phyloP scores from a whole-genome alignment of 2,113 vertebrate genomes.

The Xiphorhynchus elegans region DNA sequence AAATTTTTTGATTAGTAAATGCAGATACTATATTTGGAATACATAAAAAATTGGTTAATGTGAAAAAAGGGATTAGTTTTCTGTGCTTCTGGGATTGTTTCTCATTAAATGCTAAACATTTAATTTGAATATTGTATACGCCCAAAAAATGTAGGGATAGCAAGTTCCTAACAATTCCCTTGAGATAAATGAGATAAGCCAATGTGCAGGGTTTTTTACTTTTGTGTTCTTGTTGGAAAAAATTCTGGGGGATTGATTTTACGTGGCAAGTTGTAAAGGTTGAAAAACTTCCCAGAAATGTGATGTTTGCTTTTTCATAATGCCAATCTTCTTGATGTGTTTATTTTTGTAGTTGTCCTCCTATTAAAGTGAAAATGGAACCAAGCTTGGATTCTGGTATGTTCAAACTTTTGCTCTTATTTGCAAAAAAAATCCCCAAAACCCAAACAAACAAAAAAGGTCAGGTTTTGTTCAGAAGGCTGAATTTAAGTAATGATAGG shows the following conservation, averaged over 20 bases:
- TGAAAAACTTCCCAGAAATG: neutral
- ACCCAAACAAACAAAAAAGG: too few relatives aligned
- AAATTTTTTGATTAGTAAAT: neutral
- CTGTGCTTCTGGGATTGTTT: neutral
- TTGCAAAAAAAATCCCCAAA: neutral
- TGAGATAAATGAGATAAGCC: neutral
- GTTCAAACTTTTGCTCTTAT: neutral
- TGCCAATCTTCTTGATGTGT: neutral
- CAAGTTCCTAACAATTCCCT: neutral
- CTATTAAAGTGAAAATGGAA: slow-evolving; percentile 79
- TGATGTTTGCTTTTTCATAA: neutral
- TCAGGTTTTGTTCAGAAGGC: neutral
- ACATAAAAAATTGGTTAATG: neutral
- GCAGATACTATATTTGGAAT: neutral
- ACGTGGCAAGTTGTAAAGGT: neutral
- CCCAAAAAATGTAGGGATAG: neutral
- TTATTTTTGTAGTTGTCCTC: slow-evolving; percentile 62
- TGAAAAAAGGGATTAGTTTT: neutral
- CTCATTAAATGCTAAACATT: neutral
- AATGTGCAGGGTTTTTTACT: neutral
- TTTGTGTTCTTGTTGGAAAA: neutral
- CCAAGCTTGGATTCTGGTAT: slow-evolving; percentile 77
- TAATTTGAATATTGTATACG: neutral
- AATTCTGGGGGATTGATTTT: neutral
- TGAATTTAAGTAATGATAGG: neutral